Evolutionary conservation across 2,797 vertebrate species (phyloP).

Genomic region (Etheostoma nigrum): DNA sequence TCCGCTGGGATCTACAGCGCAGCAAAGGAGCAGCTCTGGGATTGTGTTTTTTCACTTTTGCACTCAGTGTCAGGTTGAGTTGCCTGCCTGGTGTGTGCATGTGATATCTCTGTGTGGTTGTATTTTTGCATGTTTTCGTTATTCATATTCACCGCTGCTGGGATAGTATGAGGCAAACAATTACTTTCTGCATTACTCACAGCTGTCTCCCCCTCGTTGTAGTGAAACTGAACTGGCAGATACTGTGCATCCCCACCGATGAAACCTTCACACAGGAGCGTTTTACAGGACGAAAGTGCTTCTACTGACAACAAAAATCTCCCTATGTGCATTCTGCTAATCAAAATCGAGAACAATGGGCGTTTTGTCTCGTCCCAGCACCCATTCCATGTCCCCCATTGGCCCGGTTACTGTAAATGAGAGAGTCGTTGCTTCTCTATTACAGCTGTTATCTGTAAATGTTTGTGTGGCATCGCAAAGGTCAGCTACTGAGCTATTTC

Average conservation of each 20-base stretch:
- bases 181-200: slow-evolving; percentile 14
- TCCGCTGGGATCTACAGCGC: slow-evolving; percentile 40
- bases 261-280: neutral
- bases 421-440: slow-evolving; percentile 15
- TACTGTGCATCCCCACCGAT: slow-evolving; percentile 4
- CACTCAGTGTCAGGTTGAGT: slow-evolving; percentile 6
- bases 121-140: slow-evolving; percentile 20
- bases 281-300: slow-evolving; percentile 9
- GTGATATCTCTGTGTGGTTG: slow-evolving; percentile 9
- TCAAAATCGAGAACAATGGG: neutral
- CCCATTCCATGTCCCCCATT: neutral
- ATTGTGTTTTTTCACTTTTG: slow-evolving; percentile 24
- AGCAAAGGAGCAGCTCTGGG: slow-evolving; percentile 11
- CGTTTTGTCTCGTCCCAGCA: slow-evolving; percentile 10
- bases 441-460: slow-evolving; percentile 41
- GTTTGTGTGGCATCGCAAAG: slow-evolving; percentile 49
- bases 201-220: slow-evolving; percentile 18
- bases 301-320: slow-evolving; percentile 12
- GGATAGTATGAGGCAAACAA: slow-evolving; percentile 27
- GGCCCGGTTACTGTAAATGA: slow-evolving; percentile 9
- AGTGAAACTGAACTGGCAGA: slow-evolving; percentile 31
- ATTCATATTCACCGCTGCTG: slow-evolving; percentile 55
- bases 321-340: slow-evolving; percentile 27
- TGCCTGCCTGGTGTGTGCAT: slow-evolving; percentile 8
- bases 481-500: slow-evolving; percentile 36